Base-by-base conservation (phyloP, 2,113 vertebrate genomes). In the Vulpes ferrilata region DNA sequence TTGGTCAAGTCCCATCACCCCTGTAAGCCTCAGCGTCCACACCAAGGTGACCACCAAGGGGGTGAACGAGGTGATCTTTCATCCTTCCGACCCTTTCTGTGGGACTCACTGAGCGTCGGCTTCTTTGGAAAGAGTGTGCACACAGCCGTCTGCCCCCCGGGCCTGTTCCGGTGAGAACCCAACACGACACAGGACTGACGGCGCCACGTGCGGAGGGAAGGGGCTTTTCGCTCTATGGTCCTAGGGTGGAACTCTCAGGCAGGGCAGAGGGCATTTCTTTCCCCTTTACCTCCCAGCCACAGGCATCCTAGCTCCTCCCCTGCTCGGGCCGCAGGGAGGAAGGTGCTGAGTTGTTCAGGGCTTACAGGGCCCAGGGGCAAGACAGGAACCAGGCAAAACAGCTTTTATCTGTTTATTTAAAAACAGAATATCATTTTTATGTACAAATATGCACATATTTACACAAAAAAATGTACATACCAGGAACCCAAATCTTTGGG, bases 321-420 rank as follows among this genome's bases (percentile, higher is more conserved):
- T 35, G 6, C 32, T 17, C 2, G 38, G 79, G 38, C 32, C 8
- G 1, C 15, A 32, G n/a, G 20, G 25, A 62, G 17, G 13, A 12
- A 10, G 2, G 51, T 6, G 5, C n/a, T 1, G 5, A 35, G 12
- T 7, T 11, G 7, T 35, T 91, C n/a, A 9, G 43, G 73, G 65
- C 69, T 95, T 5, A 65, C 43, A 55, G 13, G 30, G 25, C 57
- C 81, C 43, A 57, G 57, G 57, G 27, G 43, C 30, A 51, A 94
- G 64, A 90, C n/a, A 97, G 73, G 22, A 88, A 78, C 57, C 80
- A 95, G 65, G 67, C 76, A 79, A 67, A 87, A 93, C 85, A 92
- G 27, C 87, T 97, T 94, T 96, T 92, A 53, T 97, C 97, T 96
- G 96, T 98, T 98, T 98, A 98, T 98, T 98, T 97, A 95, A 96